phyloP scores from a whole-genome alignment of 2,113 vertebrate genomes.

The Poeciliopsis turrubarensis region DNA sequence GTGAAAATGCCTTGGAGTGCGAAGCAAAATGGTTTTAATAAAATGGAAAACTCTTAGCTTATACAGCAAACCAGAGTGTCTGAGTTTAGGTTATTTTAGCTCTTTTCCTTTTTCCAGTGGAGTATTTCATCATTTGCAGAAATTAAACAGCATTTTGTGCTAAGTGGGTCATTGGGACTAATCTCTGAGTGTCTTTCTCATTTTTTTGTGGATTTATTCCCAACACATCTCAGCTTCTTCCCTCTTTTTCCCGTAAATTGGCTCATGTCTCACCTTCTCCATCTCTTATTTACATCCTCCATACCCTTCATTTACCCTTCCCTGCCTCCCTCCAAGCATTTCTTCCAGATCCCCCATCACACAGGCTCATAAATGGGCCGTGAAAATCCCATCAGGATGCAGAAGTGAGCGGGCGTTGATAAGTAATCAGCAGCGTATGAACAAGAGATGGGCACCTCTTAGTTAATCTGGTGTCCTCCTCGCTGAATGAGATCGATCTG shows the following conservation, averaged over 20 bases:
- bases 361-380: slow-evolving; percentile 58
- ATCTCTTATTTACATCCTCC: slow-evolving; percentile 31
- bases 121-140: slow-evolving; percentile 38
- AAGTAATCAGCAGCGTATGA: slow-evolving; percentile 58
- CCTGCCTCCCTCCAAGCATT: slow-evolving; percentile 1
- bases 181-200: slow-evolving; percentile 21
- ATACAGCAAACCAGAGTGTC: not conserved
- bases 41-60: not conserved
- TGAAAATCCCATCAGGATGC: slow-evolving; percentile 66
- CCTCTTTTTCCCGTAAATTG: not conserved
- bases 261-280: slow-evolving; percentile 18
- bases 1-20: not conserved
- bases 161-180: slow-evolving; percentile 60
- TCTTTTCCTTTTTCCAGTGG: slow-evolving; percentile 22
- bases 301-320: slow-evolving; percentile 7
- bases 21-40: slow-evolving; percentile 2
- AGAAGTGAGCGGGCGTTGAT: slow-evolving; percentile 53
- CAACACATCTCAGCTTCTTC: slow-evolving; percentile 4
- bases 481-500: slow-evolving; percentile 48
- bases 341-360: slow-evolving; percentile 9
- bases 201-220: slow-evolving; percentile 17
- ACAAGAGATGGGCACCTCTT: slow-evolving; percentile 55
- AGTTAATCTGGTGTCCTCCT: slow-evolving; percentile 57
- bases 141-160: slow-evolving; percentile 45
- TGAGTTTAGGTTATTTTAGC: not conserved